phyloP scores from a whole-genome alignment of 2,888 invertebrate genomes.

The Dolichopus griseipennis region DNA sequence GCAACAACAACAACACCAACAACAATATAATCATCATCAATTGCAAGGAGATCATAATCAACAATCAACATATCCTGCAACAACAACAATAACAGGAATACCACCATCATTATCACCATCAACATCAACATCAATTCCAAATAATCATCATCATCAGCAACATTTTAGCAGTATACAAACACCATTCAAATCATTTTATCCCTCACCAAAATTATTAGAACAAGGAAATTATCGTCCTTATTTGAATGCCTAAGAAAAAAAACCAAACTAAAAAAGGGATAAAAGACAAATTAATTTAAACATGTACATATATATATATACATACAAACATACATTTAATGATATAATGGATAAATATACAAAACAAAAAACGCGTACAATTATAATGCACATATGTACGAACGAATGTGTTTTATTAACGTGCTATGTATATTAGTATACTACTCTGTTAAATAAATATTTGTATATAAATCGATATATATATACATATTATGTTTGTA shows the following conservation, averaged over 20 bases:
- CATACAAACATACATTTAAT: too few species aligned
- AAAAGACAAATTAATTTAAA: too few species aligned
- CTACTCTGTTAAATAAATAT: too few species aligned
- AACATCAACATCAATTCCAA: neutral
- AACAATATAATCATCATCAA: neutral
- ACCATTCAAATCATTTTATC: neutral
- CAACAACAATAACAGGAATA: neutral
- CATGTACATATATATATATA: too few species aligned
- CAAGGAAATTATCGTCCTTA: slow-evolving; percentile 6
- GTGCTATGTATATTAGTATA: too few species aligned
- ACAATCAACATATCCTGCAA: neutral
- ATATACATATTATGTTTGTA: too few species aligned
- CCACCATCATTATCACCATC: neutral
- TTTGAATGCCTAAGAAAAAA: neutral
- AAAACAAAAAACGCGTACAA: too few species aligned
- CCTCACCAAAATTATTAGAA: neutral
- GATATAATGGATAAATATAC: too few species aligned
- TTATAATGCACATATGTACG: too few species aligned
- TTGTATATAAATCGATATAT: too few species aligned
- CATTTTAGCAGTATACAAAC: neutral
- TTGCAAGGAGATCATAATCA: neutral
- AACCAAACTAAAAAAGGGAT: too few species aligned
- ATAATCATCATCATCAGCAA: neutral
- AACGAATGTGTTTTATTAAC: too few species aligned
- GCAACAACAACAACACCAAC: neutral